Base-by-base conservation (phyloP, 2,797 vertebrate genomes). In the Smutsia temminckii region DNA sequence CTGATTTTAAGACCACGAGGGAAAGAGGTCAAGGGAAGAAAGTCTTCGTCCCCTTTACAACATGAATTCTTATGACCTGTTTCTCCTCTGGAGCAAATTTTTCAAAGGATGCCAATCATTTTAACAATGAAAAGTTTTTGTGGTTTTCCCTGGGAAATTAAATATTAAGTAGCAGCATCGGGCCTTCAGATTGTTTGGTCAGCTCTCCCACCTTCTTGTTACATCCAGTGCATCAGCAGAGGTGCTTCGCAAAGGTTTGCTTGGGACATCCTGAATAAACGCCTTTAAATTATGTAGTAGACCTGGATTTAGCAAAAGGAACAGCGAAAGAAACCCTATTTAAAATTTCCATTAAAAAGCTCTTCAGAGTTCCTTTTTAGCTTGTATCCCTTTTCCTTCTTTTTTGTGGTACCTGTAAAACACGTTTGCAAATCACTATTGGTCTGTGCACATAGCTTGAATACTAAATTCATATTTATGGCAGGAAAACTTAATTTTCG, bases 71-170 rank as follows among this genome's bases (percentile, higher is more conserved):
- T 40, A 66, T 27, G 20, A 37, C 17, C 11, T 75, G 14, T 40
- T 89, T 59, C 49, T 74, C 59, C 29, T 64, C 21, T 68, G 3
- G 79, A 68, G 42, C 16, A 68, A 49, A 61, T 16, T 64, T 95
- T 93, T 86, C 90, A 55, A 40, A 81, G 42, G 34, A 72, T 40
- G 21, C 6, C 29, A 46, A 42, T 64, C 63, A 59, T 40, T 85
- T 83, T 66, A 49, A 37, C 40, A 94, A 49, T 20, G 46, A 94
- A 42, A 69, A 11, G 4, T 61, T 37, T 68, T 29, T 85, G 55
- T 32, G 34, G 27, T 74, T 91, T 96, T 74, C 49, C n/a, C 78
- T 85, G 53, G 78, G 37, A 88, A 74, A 81, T 81, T 63, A 84
- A 93, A 69, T 34, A 68, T 55, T 80, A 71, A 78, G 29, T 57